Base-by-base conservation (phyloP, 2,888 invertebrate genomes). In the Thymelicus acteon region DNA sequence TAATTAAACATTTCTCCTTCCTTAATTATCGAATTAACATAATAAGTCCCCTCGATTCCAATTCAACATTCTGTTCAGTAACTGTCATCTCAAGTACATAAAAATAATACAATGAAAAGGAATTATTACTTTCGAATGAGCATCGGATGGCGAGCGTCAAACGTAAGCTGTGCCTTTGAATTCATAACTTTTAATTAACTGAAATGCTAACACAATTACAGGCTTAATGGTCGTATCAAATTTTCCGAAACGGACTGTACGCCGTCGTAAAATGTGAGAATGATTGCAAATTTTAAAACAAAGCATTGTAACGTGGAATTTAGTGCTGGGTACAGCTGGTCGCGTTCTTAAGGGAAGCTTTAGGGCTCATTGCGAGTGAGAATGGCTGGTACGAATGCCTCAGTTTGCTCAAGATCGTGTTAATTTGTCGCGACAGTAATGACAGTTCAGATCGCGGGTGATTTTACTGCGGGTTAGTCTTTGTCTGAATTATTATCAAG, bases 121-220 rank as follows among this genome's bases (percentile, higher is more conserved):
- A 85, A 85, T 86, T 82, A 88, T 87, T 84, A 82, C 82, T 80
- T 85, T 85, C 84, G 85, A 83, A 85, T 80, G 81, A 79, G 78
- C 82, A 80, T 80, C 80, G 81, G 84, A 84, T 85, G 86, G 83
- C 81, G 81, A 83, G 81, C 87, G 87, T 86, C 88, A 85, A 85
- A 84, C 84, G 83, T 88, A 83, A 70, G 70, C 64, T 84, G 85
- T 83, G 85, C 86, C 86, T 90, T 91, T 89, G 90, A 93, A 93
- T 93, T 93, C 93, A 92, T 93, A 92, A 92, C 90, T 93, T 92
- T 92, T 93, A 93, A 93, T 93, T 92, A 92, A 92, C 85, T 90
- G 87, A 88, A 92, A 90, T 90, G 89, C 90, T 90, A 89, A 90
- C 90, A 90, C 90, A 92, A 92, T 93, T 90, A 92, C 90, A 89